Base-by-base conservation (phyloP, 2,888 invertebrate genomes). In the Phortica okadai region DNA sequence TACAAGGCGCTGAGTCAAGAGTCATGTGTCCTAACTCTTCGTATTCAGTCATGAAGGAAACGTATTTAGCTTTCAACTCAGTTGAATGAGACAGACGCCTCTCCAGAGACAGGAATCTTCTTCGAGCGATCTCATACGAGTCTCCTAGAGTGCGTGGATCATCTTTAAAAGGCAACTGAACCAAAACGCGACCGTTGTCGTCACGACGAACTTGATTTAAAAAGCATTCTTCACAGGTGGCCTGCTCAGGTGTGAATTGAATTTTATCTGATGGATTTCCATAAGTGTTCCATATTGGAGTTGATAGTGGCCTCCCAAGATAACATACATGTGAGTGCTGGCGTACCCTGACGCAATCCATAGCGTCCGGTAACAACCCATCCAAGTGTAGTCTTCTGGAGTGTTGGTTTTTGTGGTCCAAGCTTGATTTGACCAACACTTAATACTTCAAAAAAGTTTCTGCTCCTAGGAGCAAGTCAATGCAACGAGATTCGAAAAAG, bases 41-140 rank as follows among this genome's bases (percentile, higher is more conserved):
- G 59, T 82, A 82, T 59, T 82, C 81, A 16, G 74, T 54, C 54
- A 81, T 74, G 67, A 83, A 81, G 10, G 54, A 14, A 2, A n/a
- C 4, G 4, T 10, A 54, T n/a, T 54, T 10, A 54, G 54, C 10
- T 54, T 54, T 54, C 54, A 54, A 54, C 1, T 54, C n/a, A 14
- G 54, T 2, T 10, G 54, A 54, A 54, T 54, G n/a, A 10, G 54
- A 54, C 54, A 54, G 54, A 54, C n/a, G 54, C 54, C 54, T 54
- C 2, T 54, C 54, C 54, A 54, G 2, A 2, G 0, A 54, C 1
- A 54, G 2, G 69, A 81, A 80, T 64, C 81, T 66, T n/a, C 69
- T 59, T 1, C 75, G 62, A 1, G 81, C 80, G 0, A 75, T 81
- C 1, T 74, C 70, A n/a, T 59, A 77, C 2, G 81, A 82, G 6